Evolutionary conservation across 2,888 invertebrate species (phyloP).

Genomic region (Bombyx huttoni): DNA sequence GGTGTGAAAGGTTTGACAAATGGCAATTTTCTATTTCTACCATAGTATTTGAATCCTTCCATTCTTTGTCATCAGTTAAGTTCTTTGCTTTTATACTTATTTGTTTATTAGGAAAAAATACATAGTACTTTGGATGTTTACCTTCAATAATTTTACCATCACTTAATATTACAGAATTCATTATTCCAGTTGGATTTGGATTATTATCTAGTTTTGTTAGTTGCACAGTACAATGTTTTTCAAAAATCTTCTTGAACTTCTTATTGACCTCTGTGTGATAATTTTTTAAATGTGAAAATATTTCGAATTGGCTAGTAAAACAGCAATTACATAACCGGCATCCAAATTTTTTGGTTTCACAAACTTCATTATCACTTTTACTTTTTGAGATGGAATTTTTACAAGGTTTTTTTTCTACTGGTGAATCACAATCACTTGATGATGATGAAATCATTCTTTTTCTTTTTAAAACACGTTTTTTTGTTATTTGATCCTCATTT

Average conservation of each 20-base stretch:
- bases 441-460: background rate
- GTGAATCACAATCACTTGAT: background rate
- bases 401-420: background rate
- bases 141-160: constrained; percentile 28
- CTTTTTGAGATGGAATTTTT: background rate
- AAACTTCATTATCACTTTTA: background rate
- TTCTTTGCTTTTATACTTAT: constrained; percentile 2
- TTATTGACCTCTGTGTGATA: constrained; percentile 16
- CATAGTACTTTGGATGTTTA: constrained; percentile 22
- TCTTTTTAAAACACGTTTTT: constrained; percentile 1
- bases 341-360: constrained; percentile 5
- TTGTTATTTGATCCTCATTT: constrained; percentile 7
- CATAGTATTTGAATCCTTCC: constrained; percentile 5
- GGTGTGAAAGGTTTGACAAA: constrained; percentile 19
- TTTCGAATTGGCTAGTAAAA: constrained; percentile 9
- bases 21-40: constrained; percentile 16
- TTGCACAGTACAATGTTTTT: constrained; percentile 24
- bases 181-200: constrained; percentile 32
- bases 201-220: constrained; percentile 32
- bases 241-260: constrained; percentile 22
- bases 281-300: constrained; percentile 14
- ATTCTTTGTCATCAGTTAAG: constrained; percentile 14
- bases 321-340: constrained; percentile 12
- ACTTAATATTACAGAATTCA: constrained; percentile 27
- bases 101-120: constrained; percentile 22